These are phyloP conservation scores for Melopsittacus undulatus DNA, from an alignment of 2,797 vertebrate species.

Conservation along the genomic window DNA sequence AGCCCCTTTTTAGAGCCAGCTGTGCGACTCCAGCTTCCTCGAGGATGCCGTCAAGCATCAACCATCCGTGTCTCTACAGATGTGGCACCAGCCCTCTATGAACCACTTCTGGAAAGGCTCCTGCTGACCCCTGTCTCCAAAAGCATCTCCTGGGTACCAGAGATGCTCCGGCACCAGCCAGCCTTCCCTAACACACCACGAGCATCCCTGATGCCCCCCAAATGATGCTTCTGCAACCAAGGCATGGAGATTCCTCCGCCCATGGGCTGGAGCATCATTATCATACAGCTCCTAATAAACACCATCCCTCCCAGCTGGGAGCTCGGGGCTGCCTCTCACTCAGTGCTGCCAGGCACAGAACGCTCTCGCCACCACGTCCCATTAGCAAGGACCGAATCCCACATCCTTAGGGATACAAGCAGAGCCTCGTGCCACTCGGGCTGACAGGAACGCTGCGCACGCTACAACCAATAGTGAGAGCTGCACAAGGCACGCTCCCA, in stretches of 20 bases:
- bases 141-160: not conserved
- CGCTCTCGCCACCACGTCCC: rapidly evolving
- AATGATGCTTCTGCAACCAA: not conserved
- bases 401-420: not conserved
- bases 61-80: not conserved
- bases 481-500: not conserved
- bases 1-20: not conserved
- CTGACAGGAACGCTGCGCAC: rapidly evolving
- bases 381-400: not conserved
- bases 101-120: not conserved
- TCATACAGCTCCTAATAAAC: not conserved
- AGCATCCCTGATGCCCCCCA: not conserved
- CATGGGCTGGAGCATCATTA: not conserved
- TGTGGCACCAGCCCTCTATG: not conserved
- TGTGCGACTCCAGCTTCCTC: not conserved
- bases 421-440: not conserved
- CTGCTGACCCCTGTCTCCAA: not conserved
- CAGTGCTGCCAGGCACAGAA: not conserved
- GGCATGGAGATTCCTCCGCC: not conserved
- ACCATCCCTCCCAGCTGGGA: not conserved
- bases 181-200: not conserved
- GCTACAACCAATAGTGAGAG: not conserved
- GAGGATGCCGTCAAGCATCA: not conserved
- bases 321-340: too few species aligned
- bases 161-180: not conserved